These are phyloP conservation scores for Cerceris rybyensis DNA, from an alignment of 2,888 invertebrate genomes.

Conservation along the genomic window DNA sequence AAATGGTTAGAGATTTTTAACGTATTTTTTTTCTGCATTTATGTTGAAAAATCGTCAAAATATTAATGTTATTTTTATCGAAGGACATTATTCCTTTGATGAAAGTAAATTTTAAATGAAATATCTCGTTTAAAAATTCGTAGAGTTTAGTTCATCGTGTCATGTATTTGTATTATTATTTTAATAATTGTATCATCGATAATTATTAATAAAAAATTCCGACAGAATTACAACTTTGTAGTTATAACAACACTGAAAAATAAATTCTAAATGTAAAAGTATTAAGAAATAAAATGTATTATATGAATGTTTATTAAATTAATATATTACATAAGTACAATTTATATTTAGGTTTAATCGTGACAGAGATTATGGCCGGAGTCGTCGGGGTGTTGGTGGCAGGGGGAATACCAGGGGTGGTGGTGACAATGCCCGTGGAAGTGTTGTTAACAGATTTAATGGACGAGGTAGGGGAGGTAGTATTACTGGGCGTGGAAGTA, in stretches of 20 bases:
- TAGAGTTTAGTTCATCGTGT: too few relatives aligned
- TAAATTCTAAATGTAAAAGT: too few relatives aligned
- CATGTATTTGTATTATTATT: too few relatives aligned
- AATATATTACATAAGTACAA: slow-evolving; percentile 1
- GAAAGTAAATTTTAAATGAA: too few relatives aligned
- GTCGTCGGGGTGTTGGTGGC: slow-evolving; percentile 68
- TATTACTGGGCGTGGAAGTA: slow-evolving; percentile 62
- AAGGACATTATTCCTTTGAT: too few relatives aligned
- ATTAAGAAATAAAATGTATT: too few relatives aligned
- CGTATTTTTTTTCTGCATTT: not conserved
- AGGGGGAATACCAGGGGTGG: slow-evolving; percentile 64
- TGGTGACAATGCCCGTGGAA: slow-evolving; percentile 82
- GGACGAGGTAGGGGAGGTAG: slow-evolving; percentile 65
- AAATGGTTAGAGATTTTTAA: slow-evolving; percentile 11
- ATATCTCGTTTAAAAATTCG: too few relatives aligned
- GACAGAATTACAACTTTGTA: too few relatives aligned
- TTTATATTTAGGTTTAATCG: slow-evolving; percentile 69
- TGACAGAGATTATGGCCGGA: slow-evolving; percentile 73
- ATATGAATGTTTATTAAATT: not conserved
- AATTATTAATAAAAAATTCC: too few relatives aligned
- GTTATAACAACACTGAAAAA: too few relatives aligned
- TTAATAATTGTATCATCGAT: too few relatives aligned
- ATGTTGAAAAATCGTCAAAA: not conserved
- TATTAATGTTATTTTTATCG: not conserved
- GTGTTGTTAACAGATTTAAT: slow-evolving; percentile 43